These are phyloP conservation scores for Cuniculus paca DNA, from an alignment of 2,797 vertebrate species.

Conservation along the genomic window DNA sequence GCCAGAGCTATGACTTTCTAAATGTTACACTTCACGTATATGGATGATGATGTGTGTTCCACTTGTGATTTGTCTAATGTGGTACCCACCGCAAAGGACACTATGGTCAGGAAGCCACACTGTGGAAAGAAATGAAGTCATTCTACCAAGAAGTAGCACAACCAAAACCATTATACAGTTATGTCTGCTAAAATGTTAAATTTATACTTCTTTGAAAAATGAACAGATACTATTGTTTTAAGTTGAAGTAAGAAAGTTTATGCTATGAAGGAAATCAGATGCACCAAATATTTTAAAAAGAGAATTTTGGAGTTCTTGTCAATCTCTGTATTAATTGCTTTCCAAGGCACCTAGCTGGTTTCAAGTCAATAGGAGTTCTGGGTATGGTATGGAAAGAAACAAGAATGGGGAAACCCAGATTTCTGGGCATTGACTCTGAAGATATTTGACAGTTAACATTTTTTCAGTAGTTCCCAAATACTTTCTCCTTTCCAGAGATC, in stretches of 20 bases:
- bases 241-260: neutral
- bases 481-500: neutral
- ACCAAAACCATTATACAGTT: neutral
- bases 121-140: neutral
- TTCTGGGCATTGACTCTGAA: neutral
- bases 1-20: neutral
- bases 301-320: neutral
- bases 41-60: fast-evolving
- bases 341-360: neutral
- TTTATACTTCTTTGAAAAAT: neutral
- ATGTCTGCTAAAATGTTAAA: neutral
- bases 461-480: neutral
- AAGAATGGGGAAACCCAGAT: neutral
- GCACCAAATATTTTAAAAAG: neutral
- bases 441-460: neutral
- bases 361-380: neutral
- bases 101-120: neutral
- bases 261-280: neutral
- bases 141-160: neutral
- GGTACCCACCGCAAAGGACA: no score
- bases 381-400: neutral
- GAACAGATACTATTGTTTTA: neutral
- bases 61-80: neutral
- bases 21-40: neutral
- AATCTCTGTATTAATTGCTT: neutral